Evolutionary conservation across 2,113 vertebrate species (phyloP).

Genomic region (Sisor rabdophorus): DNA sequence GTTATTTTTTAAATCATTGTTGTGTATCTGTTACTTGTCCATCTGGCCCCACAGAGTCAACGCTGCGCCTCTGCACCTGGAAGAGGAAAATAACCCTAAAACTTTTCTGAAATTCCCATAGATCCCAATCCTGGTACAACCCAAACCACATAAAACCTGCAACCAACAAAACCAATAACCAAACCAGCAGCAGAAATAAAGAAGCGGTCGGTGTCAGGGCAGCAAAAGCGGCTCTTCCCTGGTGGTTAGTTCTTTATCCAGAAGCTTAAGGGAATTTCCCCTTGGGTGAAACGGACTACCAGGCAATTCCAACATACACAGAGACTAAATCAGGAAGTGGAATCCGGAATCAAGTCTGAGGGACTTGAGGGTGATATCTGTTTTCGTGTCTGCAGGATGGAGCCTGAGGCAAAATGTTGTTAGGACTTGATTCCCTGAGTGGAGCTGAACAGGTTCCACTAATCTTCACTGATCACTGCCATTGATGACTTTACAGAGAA

Average conservation of each 20-base stretch:
- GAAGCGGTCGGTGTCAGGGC: neutral
- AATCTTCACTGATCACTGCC: too few relatives aligned
- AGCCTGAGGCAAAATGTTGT: neutral
- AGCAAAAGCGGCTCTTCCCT: conserved; percentile 4
- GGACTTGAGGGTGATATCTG: conserved; percentile 4
- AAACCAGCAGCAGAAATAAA: conserved; percentile 15
- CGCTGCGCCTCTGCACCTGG: neutral
- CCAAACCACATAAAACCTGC: conserved; percentile 10
- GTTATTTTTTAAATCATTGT: neutral
- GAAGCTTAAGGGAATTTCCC: conserved; percentile 2
- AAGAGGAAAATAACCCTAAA: neutral
- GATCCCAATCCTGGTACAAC: neutral
- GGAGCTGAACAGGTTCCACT: neutral
- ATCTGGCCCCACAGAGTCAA: neutral
- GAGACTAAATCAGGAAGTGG: neutral
- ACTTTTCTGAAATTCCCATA: neutral
- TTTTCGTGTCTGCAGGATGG: neutral
- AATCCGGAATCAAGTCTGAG: neutral
- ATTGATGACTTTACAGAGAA: too few relatives aligned
- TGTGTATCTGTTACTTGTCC: neutral
- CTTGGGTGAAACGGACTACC: neutral
- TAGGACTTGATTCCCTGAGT: neutral
- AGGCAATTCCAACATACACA: neutral
- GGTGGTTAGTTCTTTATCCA: neutral
- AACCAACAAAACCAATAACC: neutral